phyloP scores from a whole-genome alignment of 2,113 vertebrate genomes.

The Crocuta crocuta region DNA sequence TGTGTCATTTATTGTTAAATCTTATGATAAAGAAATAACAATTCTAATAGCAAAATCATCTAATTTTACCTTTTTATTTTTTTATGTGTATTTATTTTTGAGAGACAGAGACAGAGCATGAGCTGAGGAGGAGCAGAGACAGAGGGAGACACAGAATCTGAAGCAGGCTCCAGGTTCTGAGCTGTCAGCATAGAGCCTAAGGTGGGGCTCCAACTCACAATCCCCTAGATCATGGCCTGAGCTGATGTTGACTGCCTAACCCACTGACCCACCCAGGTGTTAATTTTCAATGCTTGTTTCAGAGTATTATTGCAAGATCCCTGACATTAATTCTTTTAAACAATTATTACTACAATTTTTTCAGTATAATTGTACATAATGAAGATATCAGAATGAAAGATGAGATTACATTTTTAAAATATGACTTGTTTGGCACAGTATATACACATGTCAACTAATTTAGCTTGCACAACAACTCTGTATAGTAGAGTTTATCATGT shows the following conservation, averaged over 20 bases:
- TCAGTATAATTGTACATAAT: not conserved
- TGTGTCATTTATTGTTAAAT: not conserved
- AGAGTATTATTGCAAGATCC: not conserved
- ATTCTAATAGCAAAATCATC: constrained; percentile 34
- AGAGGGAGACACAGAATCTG: no score
- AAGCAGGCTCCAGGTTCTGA: no score
- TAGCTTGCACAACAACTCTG: not conserved
- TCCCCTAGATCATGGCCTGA: no score
- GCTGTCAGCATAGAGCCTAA: no score
- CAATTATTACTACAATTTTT: not conserved
- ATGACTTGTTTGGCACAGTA: not conserved
- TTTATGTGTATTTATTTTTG: no score
- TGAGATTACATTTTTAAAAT: not conserved
- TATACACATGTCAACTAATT: not conserved
- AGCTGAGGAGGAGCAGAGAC: no score
- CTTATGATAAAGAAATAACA: not conserved
- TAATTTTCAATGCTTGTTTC: not conserved
- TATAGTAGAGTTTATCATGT: not conserved
- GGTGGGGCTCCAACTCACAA: no score
- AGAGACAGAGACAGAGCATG: no score
- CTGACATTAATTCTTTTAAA: not conserved
- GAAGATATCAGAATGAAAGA: not conserved
- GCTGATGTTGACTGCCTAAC: no score
- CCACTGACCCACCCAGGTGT: no score
- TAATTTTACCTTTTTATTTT: not conserved